A percentile compares a stretch with the other conserved stretches of the same genome.
phyloP scores from a whole-genome alignment of 2,113 vertebrate species.

The Cathartes aura region DNA sequence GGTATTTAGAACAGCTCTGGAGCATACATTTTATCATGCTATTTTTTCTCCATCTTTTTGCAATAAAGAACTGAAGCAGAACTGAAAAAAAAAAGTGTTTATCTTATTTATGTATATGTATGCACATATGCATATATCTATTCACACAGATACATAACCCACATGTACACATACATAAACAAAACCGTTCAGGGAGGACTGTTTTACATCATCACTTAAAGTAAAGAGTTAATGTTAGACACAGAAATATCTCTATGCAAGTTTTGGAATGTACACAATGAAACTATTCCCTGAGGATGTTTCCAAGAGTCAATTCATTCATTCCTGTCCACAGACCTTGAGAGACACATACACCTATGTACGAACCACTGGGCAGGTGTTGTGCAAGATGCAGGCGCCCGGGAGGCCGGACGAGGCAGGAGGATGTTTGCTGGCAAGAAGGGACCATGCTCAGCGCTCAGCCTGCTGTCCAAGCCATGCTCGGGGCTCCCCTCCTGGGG shows the following conservation, averaged over 20 bases:
- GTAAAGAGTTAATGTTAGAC: not conserved
- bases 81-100: not conserved
- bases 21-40: not conserved
- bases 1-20: not conserved
- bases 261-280: not conserved
- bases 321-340: not conserved
- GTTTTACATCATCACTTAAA: not conserved
- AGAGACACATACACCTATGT: not conserved
- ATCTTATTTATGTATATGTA: not conserved
- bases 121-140: not conserved
- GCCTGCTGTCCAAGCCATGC: not conserved
- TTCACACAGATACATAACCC: not conserved
- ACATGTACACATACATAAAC: not conserved
- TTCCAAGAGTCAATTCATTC: not conserved
- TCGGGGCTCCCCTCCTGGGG: not conserved
- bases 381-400: not conserved
- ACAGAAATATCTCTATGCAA: not conserved
- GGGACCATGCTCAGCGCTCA: not conserved
- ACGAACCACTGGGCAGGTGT: not conserved
- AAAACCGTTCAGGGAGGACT: not conserved
- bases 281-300: not conserved
- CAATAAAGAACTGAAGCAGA: not conserved
- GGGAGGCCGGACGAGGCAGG: not conserved
- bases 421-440: not conserved
- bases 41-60: not conserved